phyloP scores from a whole-genome alignment of 2,797 vertebrate species.

The Hemibagrus guttatus region DNA sequence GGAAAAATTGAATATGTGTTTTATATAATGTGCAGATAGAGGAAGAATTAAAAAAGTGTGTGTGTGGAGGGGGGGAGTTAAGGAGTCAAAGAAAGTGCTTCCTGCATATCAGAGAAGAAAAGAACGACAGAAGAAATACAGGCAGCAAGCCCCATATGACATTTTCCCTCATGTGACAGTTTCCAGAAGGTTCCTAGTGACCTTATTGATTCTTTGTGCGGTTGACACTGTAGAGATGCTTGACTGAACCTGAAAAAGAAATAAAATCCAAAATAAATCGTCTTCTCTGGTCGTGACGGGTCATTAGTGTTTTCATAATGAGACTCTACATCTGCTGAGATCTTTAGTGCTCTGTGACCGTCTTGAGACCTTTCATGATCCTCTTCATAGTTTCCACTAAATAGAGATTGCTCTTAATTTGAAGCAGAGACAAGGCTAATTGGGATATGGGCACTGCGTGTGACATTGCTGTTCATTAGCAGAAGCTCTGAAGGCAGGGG shows the following conservation, averaged over 20 bases:
- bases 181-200: constrained; percentile 14
- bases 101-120: constrained; percentile 9
- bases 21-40: background rate
- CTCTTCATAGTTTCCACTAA: constrained; percentile 42
- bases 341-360: constrained; percentile 11
- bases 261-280: background rate
- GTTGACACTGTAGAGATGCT: background rate
- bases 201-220: constrained; percentile 10
- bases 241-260: background rate
- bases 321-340: constrained; percentile 22
- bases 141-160: background rate
- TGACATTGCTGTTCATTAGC: constrained; percentile 55
- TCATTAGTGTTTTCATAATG: constrained; percentile 39
- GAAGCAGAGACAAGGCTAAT: constrained; percentile 44
- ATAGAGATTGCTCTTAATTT: constrained; percentile 44
- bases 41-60: background rate
- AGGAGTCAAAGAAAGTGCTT: background rate
- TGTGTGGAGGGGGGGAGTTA: background rate
- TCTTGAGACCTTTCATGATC: constrained; percentile 32
- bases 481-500: constrained; percentile 51
- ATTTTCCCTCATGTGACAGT: constrained; percentile 11
- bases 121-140: constrained; percentile 11
- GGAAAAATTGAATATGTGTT: constrained; percentile 33
- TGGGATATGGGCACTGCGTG: constrained; percentile 52
- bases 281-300: constrained; percentile 18